Evolutionary conservation across 2,113 vertebrate species (phyloP).

Genomic region (Tragelaphus buxtoni): DNA sequence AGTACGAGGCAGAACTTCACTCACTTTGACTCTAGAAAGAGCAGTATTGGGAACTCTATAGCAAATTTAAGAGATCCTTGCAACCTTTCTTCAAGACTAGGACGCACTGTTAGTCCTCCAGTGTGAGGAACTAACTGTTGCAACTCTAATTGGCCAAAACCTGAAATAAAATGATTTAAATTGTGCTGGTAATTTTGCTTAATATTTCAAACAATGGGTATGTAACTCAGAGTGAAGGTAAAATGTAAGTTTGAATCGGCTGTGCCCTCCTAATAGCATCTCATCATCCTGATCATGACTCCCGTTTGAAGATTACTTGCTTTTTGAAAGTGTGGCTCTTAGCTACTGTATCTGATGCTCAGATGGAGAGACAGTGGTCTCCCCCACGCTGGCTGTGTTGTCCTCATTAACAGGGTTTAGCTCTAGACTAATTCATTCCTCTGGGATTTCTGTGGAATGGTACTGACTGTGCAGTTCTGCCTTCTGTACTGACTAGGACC

Average conservation of each 20-base stretch:
- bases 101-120: background rate
- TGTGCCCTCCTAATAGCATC: background rate
- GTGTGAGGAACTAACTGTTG: background rate
- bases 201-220: background rate
- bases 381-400: background rate
- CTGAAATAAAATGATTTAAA: background rate
- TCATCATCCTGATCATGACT: background rate
- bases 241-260: background rate
- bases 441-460: background rate
- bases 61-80: background rate
- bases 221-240: background rate
- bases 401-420: background rate
- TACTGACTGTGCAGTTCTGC: background rate
- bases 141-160: background rate
- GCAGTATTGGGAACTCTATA: background rate
- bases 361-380: background rate
- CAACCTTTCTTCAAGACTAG: background rate
- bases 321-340: background rate
- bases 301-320: background rate
- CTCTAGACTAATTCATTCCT: background rate
- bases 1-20: background rate
- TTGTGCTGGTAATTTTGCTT: background rate
- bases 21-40: background rate
- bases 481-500: background rate
- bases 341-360: background rate